Evolutionary conservation across 2,797 vertebrate genomes (phyloP).

Genomic region (Carduelis carduelis): DNA sequence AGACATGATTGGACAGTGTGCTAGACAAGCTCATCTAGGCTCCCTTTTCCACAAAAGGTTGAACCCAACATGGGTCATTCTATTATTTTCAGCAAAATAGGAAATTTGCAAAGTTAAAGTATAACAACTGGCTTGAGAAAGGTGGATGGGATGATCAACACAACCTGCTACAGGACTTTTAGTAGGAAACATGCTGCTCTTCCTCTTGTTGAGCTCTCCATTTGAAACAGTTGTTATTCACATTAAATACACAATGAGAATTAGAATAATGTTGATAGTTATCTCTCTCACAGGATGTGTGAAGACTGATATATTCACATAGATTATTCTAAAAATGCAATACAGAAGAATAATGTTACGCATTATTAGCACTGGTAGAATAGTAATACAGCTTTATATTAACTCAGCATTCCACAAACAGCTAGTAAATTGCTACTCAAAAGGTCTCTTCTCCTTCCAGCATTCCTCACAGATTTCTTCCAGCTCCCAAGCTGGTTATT

Average conservation of each 20-base stretch:
- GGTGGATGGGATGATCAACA: not conserved
- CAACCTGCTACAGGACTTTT: not conserved
- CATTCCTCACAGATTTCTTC: not conserved
- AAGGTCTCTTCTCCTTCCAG: conserved; percentile 12
- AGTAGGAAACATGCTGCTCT: not conserved
- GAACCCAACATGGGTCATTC: not conserved
- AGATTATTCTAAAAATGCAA: not conserved
- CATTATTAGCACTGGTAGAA: conserved; percentile 15
- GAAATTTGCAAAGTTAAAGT: not conserved
- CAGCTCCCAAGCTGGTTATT: conserved; percentile 1
- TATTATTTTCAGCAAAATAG: not conserved
- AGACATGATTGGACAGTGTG: not conserved
- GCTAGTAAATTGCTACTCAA: not conserved
- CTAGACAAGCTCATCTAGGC: not conserved
- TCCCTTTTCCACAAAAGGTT: not conserved
- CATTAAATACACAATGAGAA: not conserved
- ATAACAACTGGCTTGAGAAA: not conserved
- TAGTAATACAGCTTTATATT: not conserved
- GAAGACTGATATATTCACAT: not conserved
- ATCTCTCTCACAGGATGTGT: not conserved
- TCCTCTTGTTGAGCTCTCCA: not conserved
- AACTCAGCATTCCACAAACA: not conserved
- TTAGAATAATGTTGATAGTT: not conserved
- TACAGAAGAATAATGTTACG: conserved; percentile 13
- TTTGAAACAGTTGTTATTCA: not conserved